Evolutionary conservation across 2,888 invertebrate species (phyloP).

Genomic region (Epinotia ramella): DNA sequence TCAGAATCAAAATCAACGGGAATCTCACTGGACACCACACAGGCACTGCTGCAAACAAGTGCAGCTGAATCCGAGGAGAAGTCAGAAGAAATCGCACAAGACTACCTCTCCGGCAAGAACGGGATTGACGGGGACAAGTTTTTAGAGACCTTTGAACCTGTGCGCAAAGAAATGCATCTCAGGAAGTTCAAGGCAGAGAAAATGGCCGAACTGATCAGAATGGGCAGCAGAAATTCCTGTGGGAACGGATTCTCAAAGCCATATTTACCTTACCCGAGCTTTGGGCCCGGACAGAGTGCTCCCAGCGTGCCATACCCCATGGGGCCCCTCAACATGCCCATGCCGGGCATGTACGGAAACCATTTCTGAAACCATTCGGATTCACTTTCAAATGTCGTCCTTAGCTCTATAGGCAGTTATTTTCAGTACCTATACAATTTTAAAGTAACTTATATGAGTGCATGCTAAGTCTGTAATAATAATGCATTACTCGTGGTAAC

Average conservation of each 20-base stretch:
- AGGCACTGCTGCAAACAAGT: slow-evolving; percentile 95
- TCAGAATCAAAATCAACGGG: slow-evolving; percentile 91
- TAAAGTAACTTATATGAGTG: slow-evolving; percentile 7
- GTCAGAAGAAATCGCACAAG: slow-evolving; percentile 93
- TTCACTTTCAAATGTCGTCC: slow-evolving; percentile 25
- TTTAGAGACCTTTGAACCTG: slow-evolving; percentile 91
- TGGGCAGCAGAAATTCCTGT: slow-evolving; percentile 67
- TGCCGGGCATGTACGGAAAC: slow-evolving; percentile 86
- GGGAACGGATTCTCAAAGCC: slow-evolving; percentile 75
- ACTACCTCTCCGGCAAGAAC: slow-evolving; percentile 90
- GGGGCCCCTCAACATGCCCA: slow-evolving; percentile 91
- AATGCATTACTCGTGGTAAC: too few relatives aligned
- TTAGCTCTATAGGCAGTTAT: slow-evolving; percentile 24
- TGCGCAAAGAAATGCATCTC: slow-evolving; percentile 86
- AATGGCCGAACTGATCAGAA: slow-evolving; percentile 90
- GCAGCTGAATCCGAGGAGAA: slow-evolving; percentile 97
- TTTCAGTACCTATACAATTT: slow-evolving; percentile 8
- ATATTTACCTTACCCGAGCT: slow-evolving; percentile 77
- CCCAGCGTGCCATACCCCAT: slow-evolving; percentile 89
- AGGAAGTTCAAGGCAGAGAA: slow-evolving; percentile 97
- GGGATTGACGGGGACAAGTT: slow-evolving; percentile 91
- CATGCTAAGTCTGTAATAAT: neutral
- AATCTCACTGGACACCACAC: slow-evolving; percentile 93
- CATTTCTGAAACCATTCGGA: slow-evolving; percentile 67
- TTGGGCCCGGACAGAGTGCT: slow-evolving; percentile 77